Percentiles rank a stretch among this genome's conserved stretches.
Evolutionary conservation across 2,113 vertebrate genomes (phyloP).

Genomic region (Pteropus alecto): DNA sequence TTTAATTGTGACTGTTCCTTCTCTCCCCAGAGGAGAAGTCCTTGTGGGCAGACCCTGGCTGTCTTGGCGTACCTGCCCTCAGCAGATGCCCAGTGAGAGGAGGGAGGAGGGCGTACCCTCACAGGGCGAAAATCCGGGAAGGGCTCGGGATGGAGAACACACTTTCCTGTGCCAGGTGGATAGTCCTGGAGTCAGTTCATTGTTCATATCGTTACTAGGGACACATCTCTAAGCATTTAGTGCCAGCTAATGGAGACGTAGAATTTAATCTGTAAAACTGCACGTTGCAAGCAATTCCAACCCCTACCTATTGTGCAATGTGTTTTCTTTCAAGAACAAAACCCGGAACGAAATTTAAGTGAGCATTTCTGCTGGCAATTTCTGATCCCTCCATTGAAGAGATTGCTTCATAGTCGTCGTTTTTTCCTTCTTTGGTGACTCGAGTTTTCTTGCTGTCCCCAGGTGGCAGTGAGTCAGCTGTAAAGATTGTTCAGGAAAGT

Average conservation of each 20-base stretch:
- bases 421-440: background rate
- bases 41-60: background rate
- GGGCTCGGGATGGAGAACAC: rapidly evolving
- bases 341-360: background rate
- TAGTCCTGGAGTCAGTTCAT: background rate
- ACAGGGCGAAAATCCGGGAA: background rate
- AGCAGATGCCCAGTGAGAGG: background rate
- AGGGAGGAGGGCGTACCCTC: background rate
- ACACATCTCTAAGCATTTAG: background rate
- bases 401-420: background rate
- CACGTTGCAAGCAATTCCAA: rapidly evolving
- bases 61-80: no score
- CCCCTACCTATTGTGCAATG: rapidly evolving
- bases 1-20: background rate
- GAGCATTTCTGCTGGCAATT: background rate
- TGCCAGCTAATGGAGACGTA: background rate
- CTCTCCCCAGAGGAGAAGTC: background rate
- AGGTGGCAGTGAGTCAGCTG: slow-evolving; percentile 24
- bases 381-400: background rate
- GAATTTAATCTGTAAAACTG: background rate
- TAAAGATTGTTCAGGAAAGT: background rate
- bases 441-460: background rate
- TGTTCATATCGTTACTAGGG: background rate
- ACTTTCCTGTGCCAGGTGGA: background rate
- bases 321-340: background rate